Percentiles rank a stretch among this genome's conserved stretches.
phyloP scores from a whole-genome alignment of 2,888 invertebrate genomes.

The Sphinx pinastri region DNA sequence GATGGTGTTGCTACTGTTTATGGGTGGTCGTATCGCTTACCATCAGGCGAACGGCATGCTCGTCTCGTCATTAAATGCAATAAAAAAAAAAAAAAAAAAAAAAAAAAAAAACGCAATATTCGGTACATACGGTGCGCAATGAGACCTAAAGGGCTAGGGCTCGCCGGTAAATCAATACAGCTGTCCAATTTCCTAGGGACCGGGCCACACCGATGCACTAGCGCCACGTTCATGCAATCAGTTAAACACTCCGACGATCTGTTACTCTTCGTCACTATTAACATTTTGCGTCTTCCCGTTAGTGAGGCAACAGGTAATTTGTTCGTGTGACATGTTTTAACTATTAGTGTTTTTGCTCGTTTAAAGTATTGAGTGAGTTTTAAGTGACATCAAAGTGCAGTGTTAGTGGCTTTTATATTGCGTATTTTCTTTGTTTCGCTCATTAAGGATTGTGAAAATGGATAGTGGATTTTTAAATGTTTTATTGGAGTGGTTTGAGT shows the following conservation, averaged over 20 bases:
- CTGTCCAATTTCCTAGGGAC: constrained; percentile 1
- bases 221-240: not conserved
- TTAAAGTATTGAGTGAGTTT: not conserved
- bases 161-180: not conserved
- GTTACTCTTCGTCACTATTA: not conserved
- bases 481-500: no score
- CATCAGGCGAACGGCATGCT: no score
- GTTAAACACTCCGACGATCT: not conserved
- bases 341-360: not conserved
- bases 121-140: not conserved
- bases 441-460: no score
- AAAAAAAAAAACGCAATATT: constrained; percentile 2
- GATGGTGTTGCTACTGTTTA: no score
- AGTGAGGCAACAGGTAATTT: not conserved
- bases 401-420: no score
- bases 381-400: not conserved
- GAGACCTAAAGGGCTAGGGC: constrained; percentile 1
- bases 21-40: no score
- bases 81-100: no score
- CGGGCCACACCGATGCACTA: not conserved
- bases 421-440: no score
- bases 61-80: no score
- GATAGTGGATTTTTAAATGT: no score
- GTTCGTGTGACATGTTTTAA: not conserved
- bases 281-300: not conserved